Conservation (phyloP, 2,113 vertebrate species). For the Gambusia holbrooki region DNA sequence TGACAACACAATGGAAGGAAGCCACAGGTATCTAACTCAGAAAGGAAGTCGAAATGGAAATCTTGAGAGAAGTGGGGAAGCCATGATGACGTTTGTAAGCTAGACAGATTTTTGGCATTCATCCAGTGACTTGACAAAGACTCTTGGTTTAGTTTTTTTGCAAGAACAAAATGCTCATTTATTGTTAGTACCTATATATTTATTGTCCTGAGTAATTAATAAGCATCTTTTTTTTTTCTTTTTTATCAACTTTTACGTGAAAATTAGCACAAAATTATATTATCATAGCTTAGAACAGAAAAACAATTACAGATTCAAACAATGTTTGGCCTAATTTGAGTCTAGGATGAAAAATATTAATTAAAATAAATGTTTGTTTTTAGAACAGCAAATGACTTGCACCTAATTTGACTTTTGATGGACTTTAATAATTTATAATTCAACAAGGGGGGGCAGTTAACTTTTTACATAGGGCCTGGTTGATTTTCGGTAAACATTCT, state of each 20-base stretch:
- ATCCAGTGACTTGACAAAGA: background rate
- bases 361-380: background rate
- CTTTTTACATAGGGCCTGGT: too few relatives aligned
- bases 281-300: background rate
- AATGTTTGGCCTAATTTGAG: too few relatives aligned
- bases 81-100: slow-evolving; percentile 8
- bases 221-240: background rate
- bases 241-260: background rate
- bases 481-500: too few relatives aligned
- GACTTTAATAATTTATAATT: background rate
- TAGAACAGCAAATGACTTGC: background rate
- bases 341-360: too few relatives aligned
- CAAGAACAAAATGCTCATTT: background rate
- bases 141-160: background rate
- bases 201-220: background rate
- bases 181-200: background rate
- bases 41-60: slow-evolving; percentile 35
- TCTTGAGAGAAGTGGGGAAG: background rate
- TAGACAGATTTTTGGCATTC: background rate
- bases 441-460: too few relatives aligned
- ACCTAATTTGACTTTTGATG: background rate
- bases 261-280: background rate
- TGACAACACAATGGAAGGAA: slow-evolving; percentile 55
- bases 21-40: slow-evolving; percentile 44
- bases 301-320: background rate